A percentile compares a stretch with the other conserved stretches of the same genome.
phyloP scores from a whole-genome alignment of 2,797 vertebrate genomes.

The Gymnodraco acuticeps region DNA sequence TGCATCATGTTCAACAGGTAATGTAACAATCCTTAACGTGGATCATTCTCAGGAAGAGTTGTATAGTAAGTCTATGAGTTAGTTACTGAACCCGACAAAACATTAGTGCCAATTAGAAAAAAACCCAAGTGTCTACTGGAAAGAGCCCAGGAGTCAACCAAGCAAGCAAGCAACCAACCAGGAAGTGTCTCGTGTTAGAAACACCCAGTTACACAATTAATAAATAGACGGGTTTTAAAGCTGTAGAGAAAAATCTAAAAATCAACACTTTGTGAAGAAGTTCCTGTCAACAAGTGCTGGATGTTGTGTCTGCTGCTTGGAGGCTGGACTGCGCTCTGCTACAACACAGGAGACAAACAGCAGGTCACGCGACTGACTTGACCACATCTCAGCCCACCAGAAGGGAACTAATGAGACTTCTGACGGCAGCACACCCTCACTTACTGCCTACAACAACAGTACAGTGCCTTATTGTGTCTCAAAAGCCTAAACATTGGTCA shows the following conservation, averaged over 20 bases:
- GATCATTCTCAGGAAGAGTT: slow-evolving; percentile 41
- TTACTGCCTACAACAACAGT: slow-evolving; percentile 48
- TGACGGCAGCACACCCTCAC: slow-evolving; percentile 54
- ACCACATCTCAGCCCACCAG: slow-evolving; percentile 64
- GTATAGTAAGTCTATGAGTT: slow-evolving; percentile 49
- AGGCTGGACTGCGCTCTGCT: slow-evolving; percentile 86
- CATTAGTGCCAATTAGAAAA: slow-evolving; percentile 71
- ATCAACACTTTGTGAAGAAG: slow-evolving; percentile 73
- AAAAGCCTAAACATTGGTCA: not conserved
- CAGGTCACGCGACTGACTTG: slow-evolving; percentile 77
- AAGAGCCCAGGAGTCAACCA: slow-evolving; percentile 64
- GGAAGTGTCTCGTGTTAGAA: slow-evolving; percentile 76
- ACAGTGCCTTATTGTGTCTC: slow-evolving; percentile 18
- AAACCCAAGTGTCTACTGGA: slow-evolving; percentile 71
- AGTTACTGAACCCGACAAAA: slow-evolving; percentile 71
- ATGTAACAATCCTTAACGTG: slow-evolving; percentile 36
- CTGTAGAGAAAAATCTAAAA: slow-evolving; percentile 48
- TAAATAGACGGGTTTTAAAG: slow-evolving; percentile 72
- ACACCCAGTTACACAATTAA: slow-evolving; percentile 72
- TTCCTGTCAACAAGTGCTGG: slow-evolving; percentile 89
- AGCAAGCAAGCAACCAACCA: slow-evolving; percentile 59
- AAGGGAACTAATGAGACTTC: slow-evolving; percentile 51
- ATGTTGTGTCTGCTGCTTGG: slow-evolving; percentile 86
- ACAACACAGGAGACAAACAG: slow-evolving; percentile 87
- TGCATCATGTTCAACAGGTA: slow-evolving; percentile 39